Conservation (phyloP, 2,113 vertebrate species). For the Bujurquina vittata region DNA sequence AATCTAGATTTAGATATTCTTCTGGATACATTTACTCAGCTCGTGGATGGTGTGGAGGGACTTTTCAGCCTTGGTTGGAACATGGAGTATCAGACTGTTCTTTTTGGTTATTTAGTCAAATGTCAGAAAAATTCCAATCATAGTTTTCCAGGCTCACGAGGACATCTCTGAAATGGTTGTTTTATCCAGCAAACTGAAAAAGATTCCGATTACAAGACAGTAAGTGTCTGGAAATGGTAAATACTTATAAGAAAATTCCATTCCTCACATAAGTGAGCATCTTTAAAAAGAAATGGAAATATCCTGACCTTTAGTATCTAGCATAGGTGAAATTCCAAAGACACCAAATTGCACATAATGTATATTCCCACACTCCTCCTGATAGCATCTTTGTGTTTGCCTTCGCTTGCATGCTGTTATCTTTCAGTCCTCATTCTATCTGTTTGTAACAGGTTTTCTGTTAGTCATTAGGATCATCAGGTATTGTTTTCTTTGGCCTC, state of each 20-base stretch:
- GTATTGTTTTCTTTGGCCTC: background rate
- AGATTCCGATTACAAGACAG: background rate
- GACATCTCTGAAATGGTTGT: background rate
- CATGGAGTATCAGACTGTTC: background rate
- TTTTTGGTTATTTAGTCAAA: background rate
- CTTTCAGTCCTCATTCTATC: background rate
- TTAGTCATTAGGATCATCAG: background rate
- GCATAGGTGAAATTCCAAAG: conserved; percentile 5
- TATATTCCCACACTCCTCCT: background rate
- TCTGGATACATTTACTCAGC: no score
- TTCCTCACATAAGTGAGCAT: no score
- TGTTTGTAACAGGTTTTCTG: background rate
- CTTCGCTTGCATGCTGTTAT: background rate
- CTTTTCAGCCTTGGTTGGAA: background rate
- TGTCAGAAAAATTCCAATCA: background rate
- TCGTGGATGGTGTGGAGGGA: no score
- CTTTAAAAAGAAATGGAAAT: background rate
- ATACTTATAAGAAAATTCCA: no score
- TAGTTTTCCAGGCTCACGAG: background rate
- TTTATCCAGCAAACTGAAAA: background rate
- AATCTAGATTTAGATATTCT: no score
- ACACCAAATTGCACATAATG: background rate
- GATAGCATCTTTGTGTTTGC: background rate
- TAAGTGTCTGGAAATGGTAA: background rate
- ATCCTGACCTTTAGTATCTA: background rate